These are phyloP conservation scores for Zosterops japonicus DNA, from an alignment of 2,113 vertebrate species.

Conservation along the genomic window DNA sequence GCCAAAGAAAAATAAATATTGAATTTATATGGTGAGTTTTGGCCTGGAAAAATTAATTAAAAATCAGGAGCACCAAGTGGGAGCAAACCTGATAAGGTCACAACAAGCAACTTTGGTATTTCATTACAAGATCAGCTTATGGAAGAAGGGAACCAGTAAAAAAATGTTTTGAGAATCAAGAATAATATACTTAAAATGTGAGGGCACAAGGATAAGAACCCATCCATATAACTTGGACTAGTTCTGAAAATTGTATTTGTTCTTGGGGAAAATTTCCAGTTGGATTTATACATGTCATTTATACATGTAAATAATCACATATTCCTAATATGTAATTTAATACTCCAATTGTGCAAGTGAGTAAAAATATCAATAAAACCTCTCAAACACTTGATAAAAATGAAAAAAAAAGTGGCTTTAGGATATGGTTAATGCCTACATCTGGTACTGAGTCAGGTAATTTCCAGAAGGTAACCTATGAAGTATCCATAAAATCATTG, in stretches of 20 bases:
- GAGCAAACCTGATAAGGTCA: neutral
- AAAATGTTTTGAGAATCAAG: neutral
- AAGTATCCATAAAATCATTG: neutral
- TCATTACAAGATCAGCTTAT: neutral
- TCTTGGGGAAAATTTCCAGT: neutral
- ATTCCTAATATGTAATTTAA: neutral
- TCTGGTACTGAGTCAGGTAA: rapidly evolving
- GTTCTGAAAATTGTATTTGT: neutral
- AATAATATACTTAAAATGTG: neutral
- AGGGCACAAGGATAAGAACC: rapidly evolving
- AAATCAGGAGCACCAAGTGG: rapidly evolving
- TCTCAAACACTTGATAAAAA: neutral
- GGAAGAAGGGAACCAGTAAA: neutral
- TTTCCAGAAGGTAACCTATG: neutral
- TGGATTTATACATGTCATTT: neutral
- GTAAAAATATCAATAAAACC: neutral
- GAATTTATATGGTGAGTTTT: neutral
- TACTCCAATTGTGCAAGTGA: rapidly evolving
- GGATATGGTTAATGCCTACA: neutral
- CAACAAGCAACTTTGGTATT: neutral
- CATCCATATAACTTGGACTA: neutral
- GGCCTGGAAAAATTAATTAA: neutral
- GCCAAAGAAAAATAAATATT: neutral
- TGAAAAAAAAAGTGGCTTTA: neutral
- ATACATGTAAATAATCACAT: neutral